Evolutionary conservation across 2,797 vertebrate genomes (phyloP).

Genomic region (Tachyglossus aculeatus): DNA sequence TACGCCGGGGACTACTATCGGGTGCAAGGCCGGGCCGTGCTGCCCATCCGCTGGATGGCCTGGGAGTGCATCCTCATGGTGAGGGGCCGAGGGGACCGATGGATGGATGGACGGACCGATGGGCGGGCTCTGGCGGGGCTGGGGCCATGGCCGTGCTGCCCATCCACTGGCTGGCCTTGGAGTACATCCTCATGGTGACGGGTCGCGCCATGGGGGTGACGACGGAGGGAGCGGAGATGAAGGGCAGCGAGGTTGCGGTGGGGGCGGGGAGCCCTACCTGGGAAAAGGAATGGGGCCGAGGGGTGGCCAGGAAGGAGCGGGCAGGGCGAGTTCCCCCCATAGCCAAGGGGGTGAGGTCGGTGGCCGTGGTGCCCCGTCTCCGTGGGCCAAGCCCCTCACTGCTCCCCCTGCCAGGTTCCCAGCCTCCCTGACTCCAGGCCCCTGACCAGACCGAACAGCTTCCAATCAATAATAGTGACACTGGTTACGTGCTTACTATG

Average conservation of each 20-base stretch:
- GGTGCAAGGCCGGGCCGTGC: conserved; percentile 90
- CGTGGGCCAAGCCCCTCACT: no score
- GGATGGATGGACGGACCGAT: background rate
- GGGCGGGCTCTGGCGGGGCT: background rate
- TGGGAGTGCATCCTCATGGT: conserved; percentile 98
- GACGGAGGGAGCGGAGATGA: background rate
- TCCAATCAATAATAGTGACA: no score
- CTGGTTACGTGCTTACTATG: no score
- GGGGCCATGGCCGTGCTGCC: no score
- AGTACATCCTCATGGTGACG: no score
- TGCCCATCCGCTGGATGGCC: conserved; percentile 97
- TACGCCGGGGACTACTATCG: conserved; percentile 92
- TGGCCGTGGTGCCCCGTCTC: no score
- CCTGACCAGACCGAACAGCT: no score
- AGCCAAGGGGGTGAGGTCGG: no score
- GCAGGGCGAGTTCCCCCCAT: no score
- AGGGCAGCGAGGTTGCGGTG: background rate
- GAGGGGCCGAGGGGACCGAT: background rate
- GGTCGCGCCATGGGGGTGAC: no score
- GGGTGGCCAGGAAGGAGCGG: background rate
- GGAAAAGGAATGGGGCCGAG: background rate
- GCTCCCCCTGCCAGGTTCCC: no score
- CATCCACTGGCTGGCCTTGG: background rate
- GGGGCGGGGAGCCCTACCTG: background rate
- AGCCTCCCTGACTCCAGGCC: no score